Base-by-base conservation (phyloP, 2,113 vertebrate genomes). In the Chaetodon trifascialis region DNA sequence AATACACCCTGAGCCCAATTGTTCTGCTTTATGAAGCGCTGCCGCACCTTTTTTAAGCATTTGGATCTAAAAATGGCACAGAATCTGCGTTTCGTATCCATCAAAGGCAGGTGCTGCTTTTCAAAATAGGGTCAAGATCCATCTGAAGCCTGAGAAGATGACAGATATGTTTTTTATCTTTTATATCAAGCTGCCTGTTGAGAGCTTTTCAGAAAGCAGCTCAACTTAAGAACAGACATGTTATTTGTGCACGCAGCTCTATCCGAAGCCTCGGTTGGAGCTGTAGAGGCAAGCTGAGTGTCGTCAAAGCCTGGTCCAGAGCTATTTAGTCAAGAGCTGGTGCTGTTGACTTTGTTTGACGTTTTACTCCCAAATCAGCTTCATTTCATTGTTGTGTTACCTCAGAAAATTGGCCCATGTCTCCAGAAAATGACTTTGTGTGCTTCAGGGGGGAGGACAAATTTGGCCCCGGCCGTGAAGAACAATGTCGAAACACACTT, bases 301-400 rank as follows among this genome's bases (percentile, higher is more conserved):
- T 60, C 83, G 52, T 82, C 78, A 73, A 69, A 76, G 46, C 65
- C 8, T 25, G 56, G 51, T 80, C 42, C 51, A 76, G 49, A 49
- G 55, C 75, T 73, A 56, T 83, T 88, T 88, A 79, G 69, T 67
- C 82, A 79, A 83, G 55, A 85, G 58, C 81, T 79, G 63, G 76
- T 80, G 66, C 54, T 80, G 74, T 82, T 84, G 72, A 85, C 73
- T 85, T 83, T 88, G 67, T 90, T 88, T 92, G 77, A 88, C 80
- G 54, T 90, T 90, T 86, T 65, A 68, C 65, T 86, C 78, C 80
- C 55, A 82, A 88, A 86, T 87, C 73, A 89, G 82, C 70, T 80
- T 86, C n/a, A 74, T 54, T 81, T 83, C 58, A 69, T 83, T 76
- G 73, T 87, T 73, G 30, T 72, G 66, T 89, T 83, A 68, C 72